Percentiles rank a stretch among this genome's conserved stretches.
These are phyloP conservation scores for Lepus townsendii DNA, from an alignment of 2,797 vertebrate genomes.

Conservation along the genomic window DNA sequence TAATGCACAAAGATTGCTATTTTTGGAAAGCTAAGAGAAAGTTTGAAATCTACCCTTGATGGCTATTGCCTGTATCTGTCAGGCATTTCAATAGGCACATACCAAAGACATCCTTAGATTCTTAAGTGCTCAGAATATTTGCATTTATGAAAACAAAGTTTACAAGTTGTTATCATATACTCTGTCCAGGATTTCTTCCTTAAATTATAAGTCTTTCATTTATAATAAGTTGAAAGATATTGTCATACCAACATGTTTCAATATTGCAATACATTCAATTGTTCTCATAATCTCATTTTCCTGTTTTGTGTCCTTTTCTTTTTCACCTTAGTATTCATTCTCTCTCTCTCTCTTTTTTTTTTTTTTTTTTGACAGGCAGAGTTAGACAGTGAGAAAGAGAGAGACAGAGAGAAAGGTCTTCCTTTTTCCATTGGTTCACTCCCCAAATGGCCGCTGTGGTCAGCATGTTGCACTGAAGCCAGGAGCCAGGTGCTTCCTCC, in stretches of 20 bases:
- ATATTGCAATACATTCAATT: background rate
- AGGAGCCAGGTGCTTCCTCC: no score
- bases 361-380: no score
- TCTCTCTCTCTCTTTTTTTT: background rate
- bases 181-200: background rate
- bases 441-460: no score
- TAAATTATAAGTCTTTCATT: background rate
- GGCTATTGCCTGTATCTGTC: background rate
- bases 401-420: no score
- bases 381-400: no score
- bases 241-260: background rate
- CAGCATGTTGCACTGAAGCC: no score
- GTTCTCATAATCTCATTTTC: background rate
- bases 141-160: background rate
- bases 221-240: slow-evolving; percentile 18
- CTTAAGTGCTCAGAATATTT: background rate
- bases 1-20: slow-evolving; percentile 33
- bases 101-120: background rate
- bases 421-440: no score
- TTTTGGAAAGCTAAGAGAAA: slow-evolving; percentile 45
- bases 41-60: background rate
- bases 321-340: background rate
- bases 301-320: background rate
- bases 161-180: background rate
- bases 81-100: background rate